These are phyloP conservation scores for Lanistes nyassanus DNA, from an alignment of 1,140 invertebrate genomes.

Conservation along the genomic window DNA sequence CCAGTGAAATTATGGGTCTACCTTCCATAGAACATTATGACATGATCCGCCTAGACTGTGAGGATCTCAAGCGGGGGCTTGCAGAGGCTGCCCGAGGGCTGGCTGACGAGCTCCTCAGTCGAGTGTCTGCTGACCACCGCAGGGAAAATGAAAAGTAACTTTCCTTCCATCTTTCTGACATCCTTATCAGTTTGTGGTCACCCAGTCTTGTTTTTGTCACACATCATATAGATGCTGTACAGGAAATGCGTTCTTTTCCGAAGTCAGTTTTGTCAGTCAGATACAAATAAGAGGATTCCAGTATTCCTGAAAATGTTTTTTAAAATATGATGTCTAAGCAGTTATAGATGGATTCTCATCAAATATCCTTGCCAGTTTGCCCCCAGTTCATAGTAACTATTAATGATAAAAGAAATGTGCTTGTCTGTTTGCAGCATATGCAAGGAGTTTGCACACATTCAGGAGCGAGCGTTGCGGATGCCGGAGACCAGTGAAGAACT, in stretches of 20 bases:
- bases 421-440: slow-evolving; percentile 56
- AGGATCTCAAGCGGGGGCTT: slow-evolving; percentile 64
- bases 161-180: background rate
- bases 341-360: no score
- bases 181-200: no score
- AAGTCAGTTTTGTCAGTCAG: no score
- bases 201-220: no score
- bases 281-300: no score
- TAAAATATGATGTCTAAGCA: background rate
- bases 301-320: background rate
- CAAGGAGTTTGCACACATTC: slow-evolving; percentile 59
- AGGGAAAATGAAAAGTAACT: slow-evolving; percentile 58
- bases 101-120: slow-evolving; percentile 58
- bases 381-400: no score
- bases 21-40: slow-evolving; percentile 65
- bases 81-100: slow-evolving; percentile 55
- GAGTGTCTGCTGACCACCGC: slow-evolving; percentile 62
- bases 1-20: slow-evolving; percentile 61
- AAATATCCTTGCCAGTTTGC: no score
- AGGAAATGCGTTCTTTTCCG: no score
- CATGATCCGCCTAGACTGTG: slow-evolving; percentile 65
- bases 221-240: no score
- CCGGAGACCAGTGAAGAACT: slow-evolving; percentile 65
- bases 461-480: slow-evolving; percentile 53
- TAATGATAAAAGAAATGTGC: background rate